Evolutionary conservation across 2,113 vertebrate species (phyloP).

Genomic region (Polyodon spathula): DNA sequence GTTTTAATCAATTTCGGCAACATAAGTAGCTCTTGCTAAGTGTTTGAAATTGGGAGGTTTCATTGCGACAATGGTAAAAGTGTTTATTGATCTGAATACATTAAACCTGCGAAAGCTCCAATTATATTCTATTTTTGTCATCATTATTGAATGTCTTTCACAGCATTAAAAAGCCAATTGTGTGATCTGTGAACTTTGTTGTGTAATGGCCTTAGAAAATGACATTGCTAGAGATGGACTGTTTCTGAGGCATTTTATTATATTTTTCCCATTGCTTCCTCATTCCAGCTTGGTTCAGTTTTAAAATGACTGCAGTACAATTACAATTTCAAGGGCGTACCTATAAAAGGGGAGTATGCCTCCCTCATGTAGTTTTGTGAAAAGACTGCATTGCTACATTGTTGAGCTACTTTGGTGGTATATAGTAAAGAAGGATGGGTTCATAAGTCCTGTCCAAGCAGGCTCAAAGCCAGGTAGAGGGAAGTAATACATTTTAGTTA

Average conservation of each 20-base stretch:
- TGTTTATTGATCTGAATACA: constrained; percentile 1
- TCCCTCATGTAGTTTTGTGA: too few relatives aligned
- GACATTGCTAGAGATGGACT: too few relatives aligned
- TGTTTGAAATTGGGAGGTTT: neutral
- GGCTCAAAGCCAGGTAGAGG: too few relatives aligned
- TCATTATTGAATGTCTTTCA: neutral
- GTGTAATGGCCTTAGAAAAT: too few relatives aligned
- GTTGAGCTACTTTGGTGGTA: too few relatives aligned
- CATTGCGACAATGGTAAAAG: neutral
- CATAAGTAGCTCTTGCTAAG: neutral
- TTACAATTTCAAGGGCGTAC: neutral
- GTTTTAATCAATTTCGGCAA: neutral
- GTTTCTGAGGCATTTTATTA: neutral
- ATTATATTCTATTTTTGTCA: neutral
- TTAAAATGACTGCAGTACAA: neutral
- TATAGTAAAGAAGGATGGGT: too few relatives aligned
- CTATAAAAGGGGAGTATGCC: too few relatives aligned
- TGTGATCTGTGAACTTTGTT: neutral
- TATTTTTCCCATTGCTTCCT: neutral
- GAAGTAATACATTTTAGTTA: too few relatives aligned
- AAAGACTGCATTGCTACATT: too few relatives aligned
- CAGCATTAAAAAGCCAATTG: neutral
- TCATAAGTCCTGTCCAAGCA: too few relatives aligned
- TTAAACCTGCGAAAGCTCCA: neutral
- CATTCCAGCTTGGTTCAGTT: neutral